These are phyloP conservation scores for Oxytorus armatus DNA, from an alignment of 2,888 invertebrate species.

Conservation along the genomic window DNA sequence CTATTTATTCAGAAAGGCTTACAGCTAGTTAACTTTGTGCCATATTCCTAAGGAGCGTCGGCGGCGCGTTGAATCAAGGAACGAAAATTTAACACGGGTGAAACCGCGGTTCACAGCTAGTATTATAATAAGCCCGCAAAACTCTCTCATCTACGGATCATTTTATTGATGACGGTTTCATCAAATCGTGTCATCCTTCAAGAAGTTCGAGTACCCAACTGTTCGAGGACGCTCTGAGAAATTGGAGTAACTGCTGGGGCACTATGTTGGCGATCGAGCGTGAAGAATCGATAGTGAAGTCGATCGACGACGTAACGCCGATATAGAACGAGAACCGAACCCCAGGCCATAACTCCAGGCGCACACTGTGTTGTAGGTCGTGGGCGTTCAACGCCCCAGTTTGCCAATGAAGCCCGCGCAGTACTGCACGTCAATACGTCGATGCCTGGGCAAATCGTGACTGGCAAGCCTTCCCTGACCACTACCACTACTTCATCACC, in stretches of 20 bases:
- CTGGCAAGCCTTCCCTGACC: conserved; percentile 52
- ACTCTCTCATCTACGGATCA: no score
- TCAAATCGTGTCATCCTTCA: not conserved
- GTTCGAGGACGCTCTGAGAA: conserved; percentile 5
- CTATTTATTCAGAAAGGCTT: no score
- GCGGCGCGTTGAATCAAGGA: no score
- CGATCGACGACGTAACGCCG: conserved; percentile 18
- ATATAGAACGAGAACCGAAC: not conserved
- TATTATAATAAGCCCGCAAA: no score
- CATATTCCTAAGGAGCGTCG: no score
- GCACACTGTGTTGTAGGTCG: not conserved
- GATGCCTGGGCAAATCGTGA: conserved; percentile 57
- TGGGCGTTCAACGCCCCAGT: conserved; percentile 40
- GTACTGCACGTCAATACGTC: conserved; percentile 50
- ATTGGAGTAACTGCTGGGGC: conserved; percentile 51
- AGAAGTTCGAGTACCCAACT: not conserved
- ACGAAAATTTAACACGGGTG: no score
- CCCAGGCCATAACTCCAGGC: not conserved
- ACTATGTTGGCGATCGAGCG: conserved; percentile 78
- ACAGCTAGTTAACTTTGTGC: no score
- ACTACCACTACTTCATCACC: conserved; percentile 2
- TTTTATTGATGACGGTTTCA: no score
- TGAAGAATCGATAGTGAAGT: conserved; percentile 78
- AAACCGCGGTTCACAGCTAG: no score
- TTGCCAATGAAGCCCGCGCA: conserved; percentile 55